These are phyloP conservation scores for Rhimphoctona megacephalus DNA, from an alignment of 2,888 invertebrate species.

Conservation along the genomic window DNA sequence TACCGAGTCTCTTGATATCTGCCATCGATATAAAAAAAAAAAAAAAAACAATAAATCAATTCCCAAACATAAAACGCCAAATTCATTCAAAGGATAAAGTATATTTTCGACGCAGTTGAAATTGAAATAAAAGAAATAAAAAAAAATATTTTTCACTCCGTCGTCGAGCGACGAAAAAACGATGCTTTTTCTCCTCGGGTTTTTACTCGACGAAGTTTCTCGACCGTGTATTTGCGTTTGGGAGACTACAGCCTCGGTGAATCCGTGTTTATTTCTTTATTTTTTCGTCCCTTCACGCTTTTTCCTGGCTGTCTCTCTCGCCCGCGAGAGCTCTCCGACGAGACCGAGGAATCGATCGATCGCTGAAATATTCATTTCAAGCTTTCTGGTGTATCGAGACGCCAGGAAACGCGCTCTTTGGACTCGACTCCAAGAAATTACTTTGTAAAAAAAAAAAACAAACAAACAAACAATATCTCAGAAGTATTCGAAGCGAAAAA, in stretches of 20 bases:
- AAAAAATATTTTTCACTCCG: not conserved
- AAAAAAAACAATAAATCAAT: not conserved
- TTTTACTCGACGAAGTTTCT: slow-evolving; percentile 37
- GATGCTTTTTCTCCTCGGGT: not conserved
- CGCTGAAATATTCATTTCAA: slow-evolving; percentile 78
- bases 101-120: not conserved
- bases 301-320: slow-evolving; percentile 40
- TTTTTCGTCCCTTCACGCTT: slow-evolving; percentile 24
- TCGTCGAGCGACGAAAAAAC: not conserved
- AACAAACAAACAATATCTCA: slow-evolving; percentile 26
- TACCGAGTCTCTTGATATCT: too few species aligned
- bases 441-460: not conserved
- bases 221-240: slow-evolving; percentile 36
- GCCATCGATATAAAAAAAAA: too few species aligned
- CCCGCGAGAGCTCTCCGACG: slow-evolving; percentile 41
- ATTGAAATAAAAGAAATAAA: not conserved
- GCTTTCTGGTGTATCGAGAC: slow-evolving; percentile 45
- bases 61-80: not conserved
- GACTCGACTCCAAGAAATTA: slow-evolving; percentile 19
- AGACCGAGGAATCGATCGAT: slow-evolving; percentile 76
- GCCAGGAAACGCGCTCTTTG: slow-evolving; percentile 29
- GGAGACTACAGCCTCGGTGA: slow-evolving; percentile 40
- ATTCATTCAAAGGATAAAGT: not conserved
- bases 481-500: slow-evolving; percentile 6
- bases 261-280: slow-evolving; percentile 31